Evolutionary conservation across 1,140 invertebrate species (phyloP).

Genomic region (Drosophila lowei): DNA sequence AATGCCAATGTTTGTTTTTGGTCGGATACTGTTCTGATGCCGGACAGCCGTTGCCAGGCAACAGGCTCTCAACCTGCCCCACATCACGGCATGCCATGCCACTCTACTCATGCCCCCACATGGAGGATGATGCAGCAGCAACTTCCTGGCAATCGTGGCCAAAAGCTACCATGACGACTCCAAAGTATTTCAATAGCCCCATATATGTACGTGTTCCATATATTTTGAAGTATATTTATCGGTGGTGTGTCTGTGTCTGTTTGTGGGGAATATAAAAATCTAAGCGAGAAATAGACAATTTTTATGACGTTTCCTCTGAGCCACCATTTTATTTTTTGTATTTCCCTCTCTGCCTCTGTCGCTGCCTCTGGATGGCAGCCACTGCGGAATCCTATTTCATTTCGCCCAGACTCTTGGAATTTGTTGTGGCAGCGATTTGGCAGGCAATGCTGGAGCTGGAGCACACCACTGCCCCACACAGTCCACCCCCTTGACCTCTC

Average conservation of each 20-base stretch:
- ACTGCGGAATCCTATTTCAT: constrained; percentile 54
- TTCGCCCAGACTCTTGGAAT: constrained; percentile 44
- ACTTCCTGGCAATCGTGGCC: constrained; percentile 21
- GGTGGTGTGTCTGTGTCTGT: constrained; percentile 9
- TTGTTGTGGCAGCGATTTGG: constrained; percentile 54
- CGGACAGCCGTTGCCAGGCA: constrained; percentile 17
- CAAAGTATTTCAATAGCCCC: constrained; percentile 14
- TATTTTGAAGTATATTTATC: constrained; percentile 18
- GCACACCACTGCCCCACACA: not conserved
- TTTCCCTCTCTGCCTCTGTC: not conserved
- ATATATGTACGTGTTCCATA: not conserved
- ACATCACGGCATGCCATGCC: not conserved
- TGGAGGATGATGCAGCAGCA: constrained; percentile 16
- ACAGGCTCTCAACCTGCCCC: constrained; percentile 7
- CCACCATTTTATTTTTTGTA: constrained; percentile 26
- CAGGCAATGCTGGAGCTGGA: constrained; percentile 15
- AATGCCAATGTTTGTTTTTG: not conserved
- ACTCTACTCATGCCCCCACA: not conserved
- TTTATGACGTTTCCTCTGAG: constrained; percentile 50
- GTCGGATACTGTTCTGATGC: not conserved
- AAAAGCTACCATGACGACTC: constrained; percentile 17
- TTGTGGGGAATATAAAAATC: constrained; percentile 11
- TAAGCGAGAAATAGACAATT: constrained; percentile 39
- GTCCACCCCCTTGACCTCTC: not conserved
- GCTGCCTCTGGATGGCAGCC: constrained; percentile 1